Evolutionary conservation across 2,888 invertebrate species (phyloP), one percentile per base, ranked within the genome.

Genomic region (Machimus rusticus): DNA sequence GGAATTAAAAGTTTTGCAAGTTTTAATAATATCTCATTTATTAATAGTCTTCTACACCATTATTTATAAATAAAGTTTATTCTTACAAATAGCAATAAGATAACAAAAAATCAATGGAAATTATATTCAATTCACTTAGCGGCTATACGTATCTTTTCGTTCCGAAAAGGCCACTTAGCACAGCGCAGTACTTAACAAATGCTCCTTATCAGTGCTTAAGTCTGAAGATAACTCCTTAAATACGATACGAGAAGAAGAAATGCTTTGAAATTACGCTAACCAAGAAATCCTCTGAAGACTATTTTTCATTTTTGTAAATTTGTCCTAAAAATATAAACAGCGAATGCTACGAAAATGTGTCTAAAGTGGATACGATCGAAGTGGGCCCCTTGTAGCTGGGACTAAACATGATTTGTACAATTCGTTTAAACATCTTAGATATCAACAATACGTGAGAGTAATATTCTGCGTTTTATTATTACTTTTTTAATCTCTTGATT

Each of bases 1-100:
- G 43, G 16, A 66, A 23, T 66, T 4, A 66, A 66, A 66, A 66
- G 28, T 66, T 28, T 28, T 23, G 12, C 2, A 19, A 23, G 28
- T 28, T 31, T 81, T 84, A 84, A 84, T 84, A 84, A 84, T 84
- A 84, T 84, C 66, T 84, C 84, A 84, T 84, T 84, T 84, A 66
- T 84, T 84, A 57, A 84, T 84, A 84, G 84, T 84, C 66, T 39
- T 84, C 84, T 84, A 84, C 84, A 84, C 28, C 74, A 66, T 84
- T 84, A 66, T 66, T 74, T 84, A 74, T 84, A 81, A 81, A 81
- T 81, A 81, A 81, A 81, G 46, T 81, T 81, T 43, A 81, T 81
- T 55, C 81, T 81, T 81, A 81, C 81, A 81, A 81, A 81, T 81
- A 81, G 81, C 81, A 81, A 81, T 81, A 81, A 81, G 31, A 55